Conservation (phyloP, 2,113 vertebrate genomes). For the Crotalus helleri region DNA sequence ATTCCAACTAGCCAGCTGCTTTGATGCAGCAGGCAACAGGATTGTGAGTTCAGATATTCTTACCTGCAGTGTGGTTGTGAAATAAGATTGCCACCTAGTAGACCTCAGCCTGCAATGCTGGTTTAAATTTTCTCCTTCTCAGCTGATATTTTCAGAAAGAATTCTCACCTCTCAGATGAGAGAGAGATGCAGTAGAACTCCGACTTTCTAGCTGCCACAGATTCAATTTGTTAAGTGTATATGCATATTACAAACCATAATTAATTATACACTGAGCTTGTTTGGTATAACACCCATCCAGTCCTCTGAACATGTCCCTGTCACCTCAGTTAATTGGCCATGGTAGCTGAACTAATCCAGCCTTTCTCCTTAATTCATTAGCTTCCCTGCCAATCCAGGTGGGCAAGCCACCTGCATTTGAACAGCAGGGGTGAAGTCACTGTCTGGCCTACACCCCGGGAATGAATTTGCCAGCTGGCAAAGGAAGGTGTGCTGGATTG, state of each 20-base stretch:
- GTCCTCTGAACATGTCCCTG: neutral
- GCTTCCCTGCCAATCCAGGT: conserved; percentile 9
- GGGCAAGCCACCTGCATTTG: conserved; percentile 15
- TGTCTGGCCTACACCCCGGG: neutral
- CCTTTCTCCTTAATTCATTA: conserved; percentile 19
- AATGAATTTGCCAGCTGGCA: neutral
- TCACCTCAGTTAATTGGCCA: neutral
- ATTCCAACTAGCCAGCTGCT: neutral
- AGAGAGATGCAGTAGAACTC: neutral
- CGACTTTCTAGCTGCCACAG: neutral
- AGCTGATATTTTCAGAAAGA: neutral
- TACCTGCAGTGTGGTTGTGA: neutral
- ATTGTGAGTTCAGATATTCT: neutral
- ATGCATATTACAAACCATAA: neutral
- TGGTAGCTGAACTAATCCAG: neutral
- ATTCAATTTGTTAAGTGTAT: neutral
- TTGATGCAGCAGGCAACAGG: neutral
- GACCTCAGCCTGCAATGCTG: neutral
- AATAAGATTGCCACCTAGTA: conserved; percentile 18
- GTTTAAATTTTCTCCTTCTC: neutral
- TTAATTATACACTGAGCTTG: neutral
- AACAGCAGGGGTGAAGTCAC: conserved; percentile 8
- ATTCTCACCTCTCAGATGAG: neutral
- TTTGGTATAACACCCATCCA: neutral
- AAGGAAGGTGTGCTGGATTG: neutral